Evolutionary conservation across 1,140 invertebrate genomes (phyloP), one percentile per base, ranked within the genome.

Genomic region (Fopius arisanus): DNA sequence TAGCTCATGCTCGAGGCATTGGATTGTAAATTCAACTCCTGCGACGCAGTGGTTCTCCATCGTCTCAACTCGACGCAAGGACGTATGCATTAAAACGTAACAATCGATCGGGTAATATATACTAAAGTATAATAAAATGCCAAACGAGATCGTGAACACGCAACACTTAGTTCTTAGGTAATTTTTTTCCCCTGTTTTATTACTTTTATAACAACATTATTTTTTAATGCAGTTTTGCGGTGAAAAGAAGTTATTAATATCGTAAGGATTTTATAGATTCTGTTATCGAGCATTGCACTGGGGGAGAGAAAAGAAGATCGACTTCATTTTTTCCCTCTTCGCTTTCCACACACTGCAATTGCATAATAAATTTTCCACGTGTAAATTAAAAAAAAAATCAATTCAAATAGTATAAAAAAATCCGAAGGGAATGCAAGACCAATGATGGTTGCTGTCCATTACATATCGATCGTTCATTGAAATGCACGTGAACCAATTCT

Each of bases 21-120:
- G 43, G 75, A 77, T 78, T 79, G 74, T 84, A 82, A 79, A 81
- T 83, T 87, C 75, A 67, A 48, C 41, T 73, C 76, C 72, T 77
- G 71, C 77, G 69, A 77, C 75, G 66, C 54, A 59, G 19, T 5
- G 23, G 23, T 59, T 59, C 10, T 26, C 54, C 23, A 59, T 59
- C 54, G 54, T 59, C 23, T 28, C 54, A 26, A 23, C 54, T 26
- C 26, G 69, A 66, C 70, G 54, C 68, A 70, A 54, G n/a, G 48
- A 65, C 59, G 48, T 51, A n/a, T 29, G 37, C 31, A 67, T 54
- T 63, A 72, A 78, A 78, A 77, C 65, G 70, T 16, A 29, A 33
- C 19, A 73, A 62, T 73, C 65, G 48, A 78, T 78, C 66, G 67
- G 28, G 48, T 76, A 78, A 72, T 77, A 23, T 54, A 54, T 67